phyloP scores from a whole-genome alignment of 2,113 vertebrate species.

The Onychostoma macrolepis region DNA sequence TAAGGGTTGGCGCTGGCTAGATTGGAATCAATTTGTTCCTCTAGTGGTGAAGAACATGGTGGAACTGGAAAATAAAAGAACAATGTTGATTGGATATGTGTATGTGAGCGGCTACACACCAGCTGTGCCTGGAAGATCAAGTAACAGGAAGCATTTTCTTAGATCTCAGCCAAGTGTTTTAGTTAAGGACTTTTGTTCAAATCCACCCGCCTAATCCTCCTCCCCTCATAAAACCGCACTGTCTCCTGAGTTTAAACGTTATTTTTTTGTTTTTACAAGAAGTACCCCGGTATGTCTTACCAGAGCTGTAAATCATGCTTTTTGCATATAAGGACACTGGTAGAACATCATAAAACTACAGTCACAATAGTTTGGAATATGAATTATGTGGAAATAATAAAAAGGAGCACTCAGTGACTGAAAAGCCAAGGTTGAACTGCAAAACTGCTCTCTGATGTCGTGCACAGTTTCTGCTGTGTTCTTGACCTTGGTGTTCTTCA shows the following conservation, averaged over 20 bases:
- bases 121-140: constrained; percentile 19
- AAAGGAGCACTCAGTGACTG: not conserved
- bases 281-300: not conserved
- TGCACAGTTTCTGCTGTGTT: not conserved
- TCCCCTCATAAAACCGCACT: constrained; percentile 1
- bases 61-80: not conserved
- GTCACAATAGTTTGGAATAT: not conserved
- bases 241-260: not conserved
- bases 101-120: not conserved
- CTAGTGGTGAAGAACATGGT: constrained; percentile 22
- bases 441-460: not conserved
- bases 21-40: constrained; percentile 17
- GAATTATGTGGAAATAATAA: not conserved
- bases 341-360: not conserved
- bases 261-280: not conserved
- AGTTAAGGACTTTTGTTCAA: constrained; percentile 19
- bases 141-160: constrained; percentile 32
- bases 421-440: not conserved
- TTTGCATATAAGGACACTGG: not conserved
- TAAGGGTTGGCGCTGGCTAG: not conserved
- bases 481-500: not conserved
- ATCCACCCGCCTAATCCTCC: constrained; percentile 4
- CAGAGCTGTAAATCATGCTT: not conserved
- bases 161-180: constrained; percentile 13
- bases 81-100: not conserved